Conservation (phyloP, 1,140 invertebrate species). For the Drosophila takahashii region DNA sequence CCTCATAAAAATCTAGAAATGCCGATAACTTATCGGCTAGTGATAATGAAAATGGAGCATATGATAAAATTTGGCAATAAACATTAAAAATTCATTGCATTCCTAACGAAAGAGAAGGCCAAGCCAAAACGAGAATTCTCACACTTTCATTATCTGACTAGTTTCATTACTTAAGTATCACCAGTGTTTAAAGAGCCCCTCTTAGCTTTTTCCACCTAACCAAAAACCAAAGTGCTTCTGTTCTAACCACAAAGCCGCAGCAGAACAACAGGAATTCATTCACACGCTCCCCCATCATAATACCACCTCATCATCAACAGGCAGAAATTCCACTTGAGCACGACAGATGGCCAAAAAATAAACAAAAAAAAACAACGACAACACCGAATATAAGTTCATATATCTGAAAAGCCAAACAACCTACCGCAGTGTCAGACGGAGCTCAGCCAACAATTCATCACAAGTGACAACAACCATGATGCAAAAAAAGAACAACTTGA, state of each 20-base stretch:
- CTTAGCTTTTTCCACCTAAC: neutral
- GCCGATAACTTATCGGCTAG: slow-evolving; percentile 5
- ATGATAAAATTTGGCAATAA: slow-evolving; percentile 17
- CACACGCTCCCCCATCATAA: slow-evolving; percentile 36
- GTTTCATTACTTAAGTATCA: neutral
- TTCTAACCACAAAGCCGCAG: slow-evolving; percentile 37
- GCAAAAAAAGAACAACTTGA: slow-evolving; percentile 16
- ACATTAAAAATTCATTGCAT: slow-evolving; percentile 10
- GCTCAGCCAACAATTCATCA: slow-evolving; percentile 58
- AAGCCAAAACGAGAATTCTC: neutral
- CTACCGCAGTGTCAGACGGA: slow-evolving; percentile 56
- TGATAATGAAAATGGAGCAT: slow-evolving; percentile 11
- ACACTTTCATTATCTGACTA: slow-evolving; percentile 4
- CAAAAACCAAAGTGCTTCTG: slow-evolving; percentile 36
- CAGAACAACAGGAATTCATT: slow-evolving; percentile 29
- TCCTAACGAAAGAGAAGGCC: slow-evolving; percentile 7
- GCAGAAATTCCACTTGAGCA: slow-evolving; percentile 51
- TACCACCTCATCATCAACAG: slow-evolving; percentile 19
- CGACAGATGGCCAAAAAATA: slow-evolving; percentile 53
- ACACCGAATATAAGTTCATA: slow-evolving; percentile 41
- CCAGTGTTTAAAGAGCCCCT: slow-evolving; percentile 11
- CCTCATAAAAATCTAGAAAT: neutral
- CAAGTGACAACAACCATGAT: slow-evolving; percentile 36
- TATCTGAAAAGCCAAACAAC: slow-evolving; percentile 55
- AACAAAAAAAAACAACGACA: slow-evolving; percentile 19